Evolutionary conservation across 2,113 vertebrate species (phyloP).

Genomic region (Ahaetulla prasina): DNA sequence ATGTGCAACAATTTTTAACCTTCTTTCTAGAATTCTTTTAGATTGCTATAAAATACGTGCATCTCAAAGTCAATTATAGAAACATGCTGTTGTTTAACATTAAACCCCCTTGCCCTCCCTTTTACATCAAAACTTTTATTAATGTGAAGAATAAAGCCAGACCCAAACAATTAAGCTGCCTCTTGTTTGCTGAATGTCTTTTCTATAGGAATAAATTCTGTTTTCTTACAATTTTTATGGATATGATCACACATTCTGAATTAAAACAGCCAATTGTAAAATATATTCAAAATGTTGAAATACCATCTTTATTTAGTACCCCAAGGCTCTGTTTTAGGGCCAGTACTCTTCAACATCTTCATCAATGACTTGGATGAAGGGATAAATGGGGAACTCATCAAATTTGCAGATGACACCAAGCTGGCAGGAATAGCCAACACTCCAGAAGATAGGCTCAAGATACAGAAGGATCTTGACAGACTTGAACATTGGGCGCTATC

Average conservation of each 20-base stretch:
- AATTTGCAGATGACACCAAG: too few species aligned
- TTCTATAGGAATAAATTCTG: not conserved
- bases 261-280: not conserved
- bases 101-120: not conserved
- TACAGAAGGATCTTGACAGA: too few species aligned
- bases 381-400: too few species aligned
- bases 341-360: too few species aligned
- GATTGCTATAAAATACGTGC: not conserved
- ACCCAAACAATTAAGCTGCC: not conserved
- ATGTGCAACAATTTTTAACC: not conserved
- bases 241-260: not conserved
- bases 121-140: not conserved
- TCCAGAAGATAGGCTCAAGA: too few species aligned
- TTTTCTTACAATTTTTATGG: not conserved
- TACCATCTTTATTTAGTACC: not conserved
- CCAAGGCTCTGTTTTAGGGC: too few species aligned
- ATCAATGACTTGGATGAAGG: too few species aligned
- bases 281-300: not conserved
- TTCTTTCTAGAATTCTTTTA: not conserved
- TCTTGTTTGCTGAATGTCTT: not conserved
- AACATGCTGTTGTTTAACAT: not conserved
- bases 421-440: too few species aligned
- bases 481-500: too few species aligned
- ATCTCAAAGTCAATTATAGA: not conserved
- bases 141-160: not conserved